Evolutionary conservation across 2,797 vertebrate species (phyloP).

Genomic region (Synanceia verrucosa): DNA sequence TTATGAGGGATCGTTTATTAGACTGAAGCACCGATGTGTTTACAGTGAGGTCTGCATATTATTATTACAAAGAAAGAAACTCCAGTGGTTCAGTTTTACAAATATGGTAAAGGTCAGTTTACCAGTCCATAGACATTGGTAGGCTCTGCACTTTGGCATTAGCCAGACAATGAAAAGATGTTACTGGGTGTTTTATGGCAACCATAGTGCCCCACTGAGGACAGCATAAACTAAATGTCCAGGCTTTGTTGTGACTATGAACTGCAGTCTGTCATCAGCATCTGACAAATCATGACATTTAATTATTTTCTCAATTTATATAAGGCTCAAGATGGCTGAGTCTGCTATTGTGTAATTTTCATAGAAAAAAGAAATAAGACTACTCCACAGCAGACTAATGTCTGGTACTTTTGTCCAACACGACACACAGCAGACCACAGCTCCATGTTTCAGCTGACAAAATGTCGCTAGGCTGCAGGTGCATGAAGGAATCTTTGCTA

Average conservation of each 20-base stretch:
- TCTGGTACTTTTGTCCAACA: not conserved
- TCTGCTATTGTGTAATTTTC: no score
- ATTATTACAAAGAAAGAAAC: not conserved
- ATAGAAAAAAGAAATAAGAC: not conserved
- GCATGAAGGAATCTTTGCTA: not conserved
- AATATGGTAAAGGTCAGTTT: conserved; percentile 5
- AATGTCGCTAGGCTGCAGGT: not conserved
- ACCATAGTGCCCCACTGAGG: not conserved
- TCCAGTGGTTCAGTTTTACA: not conserved
- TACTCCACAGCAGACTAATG: no score
- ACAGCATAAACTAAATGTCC: not conserved
- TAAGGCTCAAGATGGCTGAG: no score
- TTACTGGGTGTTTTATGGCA: not conserved
- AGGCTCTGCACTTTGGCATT: no score
- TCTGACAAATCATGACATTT: no score
- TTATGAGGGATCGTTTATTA: not conserved
- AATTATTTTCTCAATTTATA: no score
- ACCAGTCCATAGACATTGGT: no score
- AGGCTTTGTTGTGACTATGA: not conserved
- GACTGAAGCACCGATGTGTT: not conserved
- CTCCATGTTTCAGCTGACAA: not conserved
- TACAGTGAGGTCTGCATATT: not conserved
- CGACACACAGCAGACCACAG: not conserved
- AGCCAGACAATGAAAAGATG: not conserved
- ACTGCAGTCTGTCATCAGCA: not conserved